Evolutionary conservation across 1,140 invertebrate genomes (phyloP), one percentile per base, ranked within the genome.

Genomic region (Harpegnathos saltator): DNA sequence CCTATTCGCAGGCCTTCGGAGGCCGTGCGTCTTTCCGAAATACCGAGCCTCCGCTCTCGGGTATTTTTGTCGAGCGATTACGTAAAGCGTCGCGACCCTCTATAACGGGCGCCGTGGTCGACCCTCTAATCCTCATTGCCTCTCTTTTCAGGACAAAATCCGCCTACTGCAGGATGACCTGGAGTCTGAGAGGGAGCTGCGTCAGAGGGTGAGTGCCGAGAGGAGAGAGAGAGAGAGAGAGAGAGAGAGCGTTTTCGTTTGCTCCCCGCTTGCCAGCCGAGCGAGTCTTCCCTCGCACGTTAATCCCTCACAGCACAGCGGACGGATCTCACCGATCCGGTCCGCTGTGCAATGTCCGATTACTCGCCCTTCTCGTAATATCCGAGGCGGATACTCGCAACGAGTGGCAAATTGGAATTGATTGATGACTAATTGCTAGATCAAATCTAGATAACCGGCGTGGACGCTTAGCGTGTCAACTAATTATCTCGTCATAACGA

Each of bases 161-260:
- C 98, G 98, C 95, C 97, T 99, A 92, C 96, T 99, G 91, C 98
- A 98, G 92, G 98, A 99, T 96, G 98, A 99, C 96, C 96, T 99
- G 95, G 98, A 99, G 96, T 97, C 97, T 94, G 98, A 99, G 96
- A 97, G 98, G 94, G 98, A 99, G 95, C 96, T 99, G 94, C 97
- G 98, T 95, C 97, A 98, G 96, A 97, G 98, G 96, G 98, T 99
- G 96, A 98, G 97, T 96, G 88, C 63, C 29, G 5, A n/a, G 22
- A 74, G 52, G 29, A 33, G 5, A 33, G 29, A 33, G 29, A 33
- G 29, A 33, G 29, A 33, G 5, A 33, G 29, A 33, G 29, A 33
- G 29, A 33, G 29, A 74, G 52, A 44, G 38, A 74, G 52, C 26
- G 22, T 61, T 44, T 63, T 82, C 17, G 17, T n/a, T 24, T 17